These are phyloP conservation scores for Babylonia areolata DNA, from an alignment of 1,140 invertebrate genomes.

Conservation along the genomic window DNA sequence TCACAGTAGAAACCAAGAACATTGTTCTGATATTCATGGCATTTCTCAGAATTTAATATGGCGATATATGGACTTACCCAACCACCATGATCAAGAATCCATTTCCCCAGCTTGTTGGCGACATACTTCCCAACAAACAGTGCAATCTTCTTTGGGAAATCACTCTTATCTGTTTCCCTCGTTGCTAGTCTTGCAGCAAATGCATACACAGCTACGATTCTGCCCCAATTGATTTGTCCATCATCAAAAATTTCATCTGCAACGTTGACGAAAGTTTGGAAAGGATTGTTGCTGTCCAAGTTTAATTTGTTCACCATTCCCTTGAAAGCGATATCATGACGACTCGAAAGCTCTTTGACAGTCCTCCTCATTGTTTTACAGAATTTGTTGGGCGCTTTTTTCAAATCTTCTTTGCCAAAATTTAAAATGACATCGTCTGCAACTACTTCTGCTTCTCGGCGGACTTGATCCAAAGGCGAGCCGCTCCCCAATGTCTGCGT, in stretches of 20 bases:
- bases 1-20: too few species aligned
- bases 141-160: constrained; percentile 72
- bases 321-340: constrained; percentile 80
- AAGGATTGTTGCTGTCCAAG: constrained; percentile 78
- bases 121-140: constrained; percentile 75
- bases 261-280: constrained; percentile 79
- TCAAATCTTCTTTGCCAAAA: constrained; percentile 54
- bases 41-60: too few species aligned
- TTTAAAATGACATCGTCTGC: constrained; percentile 65
- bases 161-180: constrained; percentile 75
- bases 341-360: constrained; percentile 74
- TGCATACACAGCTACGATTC: constrained; percentile 81
- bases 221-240: constrained; percentile 79
- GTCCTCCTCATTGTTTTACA: constrained; percentile 73
- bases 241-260: constrained; percentile 81
- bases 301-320: constrained; percentile 81
- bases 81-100: constrained; percentile 76
- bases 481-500: constrained; percentile 59
- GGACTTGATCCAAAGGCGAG: constrained; percentile 65
- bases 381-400: constrained; percentile 63
- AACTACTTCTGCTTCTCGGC: constrained; percentile 67
- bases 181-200: constrained; percentile 80
- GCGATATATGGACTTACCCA: constrained; percentile 76
- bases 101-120: constrained; percentile 73
- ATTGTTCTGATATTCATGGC: too few species aligned